Base-by-base conservation (phyloP, 2,888 invertebrate genomes). In the Nomada goodeniana region DNA sequence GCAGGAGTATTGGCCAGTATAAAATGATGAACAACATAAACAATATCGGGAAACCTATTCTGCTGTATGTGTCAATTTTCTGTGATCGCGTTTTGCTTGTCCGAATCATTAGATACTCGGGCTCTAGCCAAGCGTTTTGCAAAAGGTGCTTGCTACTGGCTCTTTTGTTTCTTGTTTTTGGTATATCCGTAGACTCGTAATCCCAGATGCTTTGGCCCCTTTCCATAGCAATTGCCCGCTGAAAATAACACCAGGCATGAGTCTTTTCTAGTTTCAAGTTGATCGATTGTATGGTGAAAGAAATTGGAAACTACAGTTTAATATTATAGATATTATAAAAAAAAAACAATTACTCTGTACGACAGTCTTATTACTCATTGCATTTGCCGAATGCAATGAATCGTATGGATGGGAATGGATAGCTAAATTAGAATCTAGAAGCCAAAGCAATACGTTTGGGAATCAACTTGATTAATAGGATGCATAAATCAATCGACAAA, bases 1-100 rank as follows among this genome's bases (percentile, higher is more conserved):
- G 94, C 64, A 97, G 94, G 65, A 97, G 94, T 80, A 97, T 96
- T 0, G 97, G 97, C 97, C 97, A 97, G 93, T 97, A 97, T 91
- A 97, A 94, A 0, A 96, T 95, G 71, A 96, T 96, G 92, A 97
- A 97, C 23, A 97, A 95, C 23, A 97, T 95, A 94, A 97, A 98
- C n/a, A 97, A 92, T 20, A 96, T 95, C 10, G 97, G 97, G 92
- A 97, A 97, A 7, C 97, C 95, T 67, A 96, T 95, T 69, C 97
- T 95, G 4, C 97, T 97, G 4, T 96, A 95, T 90, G 96, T 96
- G 93, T 97, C 97, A 83, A 97, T 97, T 94, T 97, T 96, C 73
- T 96, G 95, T 96, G 97, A 97, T 87, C 96, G 95, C n/a, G 97
- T 96, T 88, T 96, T 95, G 88, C 96, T 96, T 11, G 86, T 80